Base-by-base conservation (phyloP, 2,113 vertebrate species). In the Reinhardtius hippoglossoides region DNA sequence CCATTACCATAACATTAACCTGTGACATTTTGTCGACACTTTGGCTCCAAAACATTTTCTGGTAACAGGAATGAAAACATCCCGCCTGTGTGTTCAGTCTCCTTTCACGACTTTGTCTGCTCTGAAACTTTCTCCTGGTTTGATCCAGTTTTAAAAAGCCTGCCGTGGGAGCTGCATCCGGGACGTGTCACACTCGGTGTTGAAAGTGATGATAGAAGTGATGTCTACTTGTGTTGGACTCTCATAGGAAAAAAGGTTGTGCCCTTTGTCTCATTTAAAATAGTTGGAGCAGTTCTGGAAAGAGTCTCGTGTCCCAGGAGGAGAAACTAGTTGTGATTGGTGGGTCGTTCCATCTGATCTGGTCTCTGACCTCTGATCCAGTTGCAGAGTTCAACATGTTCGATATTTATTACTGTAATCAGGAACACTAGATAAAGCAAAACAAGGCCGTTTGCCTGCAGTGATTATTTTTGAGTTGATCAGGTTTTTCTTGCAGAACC, bases 1-100 rank as follows among this genome's bases (percentile, higher is more conserved):
- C 73, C 82, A 86, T 89, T 86, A 87, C 63, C 86, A 84, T 87
- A 90, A 84, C 78, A 85, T 88, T 86, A 88, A 81, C 84, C 73
- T 63, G 1, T 67, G 77, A 58, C 61, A 37, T 73, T 72, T 13
- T 81, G 76, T 72, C 54, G 76, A 88, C 86, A 80, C 74, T 76
- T 60, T 85, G n/a, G 56, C 42, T 69, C 77, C 79, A 31, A 70
- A 77, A 77, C 69, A 66, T 77, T 68, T 79, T 48, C 44, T 66
- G 55, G 31, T 15, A 61, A 75, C 69, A 50, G 31, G 26, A 84
- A 52, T 67, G 71, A 58, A 69, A 42, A 55, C 23, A 20, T 62
- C 71, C 57, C 24, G 14, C 56, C 18, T 27, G 24, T 59, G 57
- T 18, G 27, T 50, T 37, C 50, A n/a, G 21, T 20, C 9, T 24